Evolutionary conservation across 2,113 vertebrate genomes (phyloP), one percentile per base, ranked within the genome.

Genomic region (Lanius collurio): DNA sequence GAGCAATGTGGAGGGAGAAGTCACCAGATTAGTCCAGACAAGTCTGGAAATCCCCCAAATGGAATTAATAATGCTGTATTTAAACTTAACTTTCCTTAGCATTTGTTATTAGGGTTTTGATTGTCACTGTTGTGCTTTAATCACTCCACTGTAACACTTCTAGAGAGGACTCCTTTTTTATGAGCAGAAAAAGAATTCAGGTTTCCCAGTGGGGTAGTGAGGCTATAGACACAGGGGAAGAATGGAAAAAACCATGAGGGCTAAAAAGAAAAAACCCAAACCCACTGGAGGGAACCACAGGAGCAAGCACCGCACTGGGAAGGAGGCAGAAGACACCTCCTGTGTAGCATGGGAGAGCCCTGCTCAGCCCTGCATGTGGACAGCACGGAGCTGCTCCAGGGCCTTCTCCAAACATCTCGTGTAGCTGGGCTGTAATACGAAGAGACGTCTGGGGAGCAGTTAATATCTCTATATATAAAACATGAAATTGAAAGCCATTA

Each of bases 401-500:
- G 83, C 90, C 90, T 95, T 93, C 94, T 89, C 88, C 92, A 87
- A 95, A 93, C 67, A 68, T 74, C 91, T 96, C 22, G 2, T 93
- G 90, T 89, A 97, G 94, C 93, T 93, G 94, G 94, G 90, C 91
- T 94, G 96, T 96, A 97, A 96, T 96, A 93, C 5, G 73, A 95
- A 97, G 88, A 95, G 95, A 97, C 2, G 20, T 93, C 97, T 96
- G 91, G 97, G 97, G 97, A 98, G 93, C 87, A 97, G 97, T 97
- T 98, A 97, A 97, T 96, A 95, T 95, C 94, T 90, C 90, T 95
- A 24, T 92, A 94, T 97, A 94, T 91, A 97, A 98, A 97, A 97
- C 96, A 97, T 86, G 93, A 96, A 97, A 96, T 93, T 97, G 97
- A 98, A 97, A 97, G 96, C 64, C 90, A 97, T 97, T 98, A 97